A percentile compares a stretch with the other conserved stretches of the same genome.
These are phyloP conservation scores for Morelia viridis DNA, from an alignment of 2,797 vertebrate genomes.

Conservation along the genomic window DNA sequence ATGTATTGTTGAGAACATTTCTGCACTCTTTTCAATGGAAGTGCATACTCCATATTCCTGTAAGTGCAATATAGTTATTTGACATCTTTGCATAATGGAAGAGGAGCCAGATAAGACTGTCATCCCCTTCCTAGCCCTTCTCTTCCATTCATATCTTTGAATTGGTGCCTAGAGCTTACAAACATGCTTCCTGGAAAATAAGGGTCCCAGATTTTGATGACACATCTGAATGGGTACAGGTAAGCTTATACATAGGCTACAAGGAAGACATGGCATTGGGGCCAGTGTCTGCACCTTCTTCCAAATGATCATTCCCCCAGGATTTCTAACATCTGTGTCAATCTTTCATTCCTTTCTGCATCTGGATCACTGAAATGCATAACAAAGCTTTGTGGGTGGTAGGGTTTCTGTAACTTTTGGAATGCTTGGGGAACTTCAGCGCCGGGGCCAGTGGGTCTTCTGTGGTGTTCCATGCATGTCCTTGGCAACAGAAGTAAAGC, in stretches of 20 bases:
- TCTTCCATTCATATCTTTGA: neutral
- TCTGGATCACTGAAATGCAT: neutral
- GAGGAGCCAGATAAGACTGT: neutral
- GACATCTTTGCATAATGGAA: neutral
- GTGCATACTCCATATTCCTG: neutral
- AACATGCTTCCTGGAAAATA: neutral
- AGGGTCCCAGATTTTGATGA: neutral
- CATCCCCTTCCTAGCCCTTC: neutral
- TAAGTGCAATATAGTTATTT: neutral
- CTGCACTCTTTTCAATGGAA: neutral
- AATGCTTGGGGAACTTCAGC: neutral
- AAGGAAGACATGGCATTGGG: neutral
- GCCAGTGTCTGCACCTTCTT: neutral
- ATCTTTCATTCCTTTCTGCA: neutral
- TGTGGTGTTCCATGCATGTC: accelerated
- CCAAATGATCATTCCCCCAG: neutral
- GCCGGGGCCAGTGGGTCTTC: neutral
- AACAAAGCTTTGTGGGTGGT: neutral
- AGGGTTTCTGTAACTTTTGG: neutral
- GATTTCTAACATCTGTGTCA: neutral
- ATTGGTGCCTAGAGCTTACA: neutral
- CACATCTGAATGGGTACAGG: neutral
- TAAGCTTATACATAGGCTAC: neutral
- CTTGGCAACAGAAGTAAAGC: conserved; percentile 22
- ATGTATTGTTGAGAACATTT: neutral